These are phyloP conservation scores for Hycleus phaleratus DNA, from an alignment of 1,140 invertebrate species.

Conservation along the genomic window DNA sequence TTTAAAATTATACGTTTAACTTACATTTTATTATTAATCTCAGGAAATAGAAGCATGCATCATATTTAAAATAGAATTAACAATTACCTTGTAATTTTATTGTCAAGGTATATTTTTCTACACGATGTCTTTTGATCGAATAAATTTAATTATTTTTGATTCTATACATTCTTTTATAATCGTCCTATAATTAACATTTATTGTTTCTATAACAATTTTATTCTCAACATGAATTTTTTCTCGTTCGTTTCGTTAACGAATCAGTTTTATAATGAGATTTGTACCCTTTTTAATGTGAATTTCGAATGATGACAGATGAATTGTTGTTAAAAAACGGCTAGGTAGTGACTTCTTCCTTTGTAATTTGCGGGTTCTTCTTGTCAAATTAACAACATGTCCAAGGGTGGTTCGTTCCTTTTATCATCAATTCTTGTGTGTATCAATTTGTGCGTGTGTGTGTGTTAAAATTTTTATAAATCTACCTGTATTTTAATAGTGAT, in stretches of 20 bases:
- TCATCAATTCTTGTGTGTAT: not conserved
- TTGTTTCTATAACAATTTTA: no score
- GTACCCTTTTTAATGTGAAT: conserved; percentile 3
- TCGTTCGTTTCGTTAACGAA: no score
- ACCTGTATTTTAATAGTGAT: not conserved
- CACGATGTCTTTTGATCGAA: conserved; percentile 7
- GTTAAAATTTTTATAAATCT: not conserved
- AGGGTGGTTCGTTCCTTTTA: conserved; percentile 14
- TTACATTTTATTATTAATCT: conserved; percentile 7
- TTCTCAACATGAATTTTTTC: no score
- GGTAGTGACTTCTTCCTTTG: conserved; percentile 24
- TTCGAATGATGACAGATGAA: conserved; percentile 35
- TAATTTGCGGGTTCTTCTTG: conserved; percentile 30
- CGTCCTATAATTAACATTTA: no score
- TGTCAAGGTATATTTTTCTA: conserved; percentile 15
- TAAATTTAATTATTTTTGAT: conserved; percentile 5
- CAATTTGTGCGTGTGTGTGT: not conserved
- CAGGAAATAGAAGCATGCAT: conserved; percentile 15
- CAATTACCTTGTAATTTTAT: conserved; percentile 21
- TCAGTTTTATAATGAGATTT: no score
- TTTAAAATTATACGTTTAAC: conserved; percentile 8
- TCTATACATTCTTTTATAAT: no score
- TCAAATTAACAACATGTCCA: conserved; percentile 30
- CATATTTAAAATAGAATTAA: conserved; percentile 23
- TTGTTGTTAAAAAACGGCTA: conserved; percentile 14